Conservation (phyloP, 2,113 vertebrate genomes). For the Uropsilus gracilis region DNA sequence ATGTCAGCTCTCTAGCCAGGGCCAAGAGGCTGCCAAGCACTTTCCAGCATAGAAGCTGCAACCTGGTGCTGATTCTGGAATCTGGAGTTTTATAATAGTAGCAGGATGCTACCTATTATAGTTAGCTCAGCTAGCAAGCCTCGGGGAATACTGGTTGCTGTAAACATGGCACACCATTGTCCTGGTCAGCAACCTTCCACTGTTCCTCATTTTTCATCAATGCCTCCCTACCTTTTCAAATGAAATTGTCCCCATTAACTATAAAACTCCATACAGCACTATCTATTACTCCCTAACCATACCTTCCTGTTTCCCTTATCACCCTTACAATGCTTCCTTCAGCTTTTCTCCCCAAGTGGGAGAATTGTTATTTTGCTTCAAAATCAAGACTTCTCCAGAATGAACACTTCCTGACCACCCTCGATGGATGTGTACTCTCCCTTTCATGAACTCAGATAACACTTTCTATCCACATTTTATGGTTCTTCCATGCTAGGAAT, state of each 20-base stretch:
- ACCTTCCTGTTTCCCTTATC: neutral
- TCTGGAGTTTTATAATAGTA: neutral
- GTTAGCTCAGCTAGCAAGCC: neutral
- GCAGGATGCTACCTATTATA: neutral
- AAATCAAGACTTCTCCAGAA: neutral
- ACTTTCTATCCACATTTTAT: neutral
- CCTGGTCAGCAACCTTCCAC: neutral
- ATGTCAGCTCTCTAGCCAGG: neutral
- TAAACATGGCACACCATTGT: neutral
- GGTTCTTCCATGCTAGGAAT: neutral
- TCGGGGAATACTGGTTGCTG: neutral
- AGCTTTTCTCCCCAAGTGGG: neutral
- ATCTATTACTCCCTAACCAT: neutral
- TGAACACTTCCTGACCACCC: neutral
- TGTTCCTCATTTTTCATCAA: neutral
- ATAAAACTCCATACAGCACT: neutral
- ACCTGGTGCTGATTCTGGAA: neutral
- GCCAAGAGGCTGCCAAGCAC: neutral
- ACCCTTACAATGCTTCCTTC: neutral
- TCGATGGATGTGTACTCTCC: neutral
- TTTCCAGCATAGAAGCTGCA: neutral
- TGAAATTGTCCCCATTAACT: neutral
- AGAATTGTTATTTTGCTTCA: neutral
- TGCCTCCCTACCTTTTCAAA: neutral
- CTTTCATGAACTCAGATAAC: neutral